Base-by-base conservation (phyloP, 2,888 invertebrate species). In the Macaria liturata region DNA sequence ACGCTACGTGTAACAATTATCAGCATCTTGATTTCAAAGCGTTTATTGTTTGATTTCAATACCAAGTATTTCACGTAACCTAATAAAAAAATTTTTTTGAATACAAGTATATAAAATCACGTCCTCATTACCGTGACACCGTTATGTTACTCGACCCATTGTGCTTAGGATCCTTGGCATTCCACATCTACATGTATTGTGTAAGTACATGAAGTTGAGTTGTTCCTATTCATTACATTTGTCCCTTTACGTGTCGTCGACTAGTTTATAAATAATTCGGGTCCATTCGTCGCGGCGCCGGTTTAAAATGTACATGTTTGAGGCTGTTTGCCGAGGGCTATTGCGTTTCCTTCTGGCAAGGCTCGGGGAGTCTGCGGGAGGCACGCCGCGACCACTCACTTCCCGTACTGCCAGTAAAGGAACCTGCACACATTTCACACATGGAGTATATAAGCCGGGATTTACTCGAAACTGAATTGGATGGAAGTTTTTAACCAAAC, bases 291-390 rank as follows among this genome's bases (percentile, higher is more conserved):
- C 62, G 64, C 59, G 53, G 59, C 56, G 54, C 39, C 62, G 43
- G 64, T 66, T 62, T 59, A 58, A 66, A 66, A 66, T 64, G 64
- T 66, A 64, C 66, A 66, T 64, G 64, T 66, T 76, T 74, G 75
- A 78, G 73, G 72, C 71, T 81, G 78, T 82, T 82, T 81, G 71
- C 77, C 59, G 64, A 78, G 75, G 75, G 76, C 75, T 67, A 71
- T 75, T 72, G 70, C 76, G 71, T 71, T 80, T 74, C 70, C 72
- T 78, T 64, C 67, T 74, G 76, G 80, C 72, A 64, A 57, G 72
- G 75, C 75, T 75, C 62, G 68, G 73, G 76, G 77, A 77, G 69
- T 72, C 66, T 70, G 68, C 66, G 68, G 68, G 69, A 59, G 57
- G 54, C 62, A 40, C 44, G 34, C 9, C 54, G 48, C 47, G 54